Conservation (phyloP, 1,140 invertebrate species). For the Littorina saxatilis region DNA sequence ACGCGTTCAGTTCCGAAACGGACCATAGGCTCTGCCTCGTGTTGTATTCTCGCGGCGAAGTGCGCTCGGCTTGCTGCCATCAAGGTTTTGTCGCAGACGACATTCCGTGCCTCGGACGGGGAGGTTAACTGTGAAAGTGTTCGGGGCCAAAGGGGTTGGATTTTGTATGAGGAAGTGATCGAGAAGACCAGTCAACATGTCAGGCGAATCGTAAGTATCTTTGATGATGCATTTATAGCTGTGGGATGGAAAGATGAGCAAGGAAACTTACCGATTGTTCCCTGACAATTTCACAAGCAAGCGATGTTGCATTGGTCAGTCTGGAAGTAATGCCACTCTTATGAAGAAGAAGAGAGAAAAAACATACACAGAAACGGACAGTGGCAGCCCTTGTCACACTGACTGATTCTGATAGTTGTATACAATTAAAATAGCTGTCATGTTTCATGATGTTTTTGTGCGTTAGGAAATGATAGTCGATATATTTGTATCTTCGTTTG, state of each 20-base stretch:
- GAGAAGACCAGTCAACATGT: constrained; percentile 40
- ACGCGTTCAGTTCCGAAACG: not conserved
- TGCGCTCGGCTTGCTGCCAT: not conserved
- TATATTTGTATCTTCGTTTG: too few species aligned
- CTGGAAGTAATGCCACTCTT: not conserved
- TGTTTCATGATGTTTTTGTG: too few species aligned
- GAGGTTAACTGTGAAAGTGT: not conserved
- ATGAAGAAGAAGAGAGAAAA: not conserved
- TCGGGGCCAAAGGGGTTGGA: not conserved
- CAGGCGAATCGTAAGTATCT: constrained; percentile 57
- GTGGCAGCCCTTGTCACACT: not conserved
- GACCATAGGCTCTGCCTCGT: not conserved
- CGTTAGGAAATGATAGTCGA: too few species aligned
- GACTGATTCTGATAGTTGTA: too few species aligned
- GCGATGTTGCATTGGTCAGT: not conserved
- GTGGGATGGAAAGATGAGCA: too few species aligned
- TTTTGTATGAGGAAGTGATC: not conserved
- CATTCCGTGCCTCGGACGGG: not conserved
- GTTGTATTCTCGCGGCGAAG: not conserved
- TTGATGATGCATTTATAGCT: not conserved
- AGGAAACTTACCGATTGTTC: too few species aligned
- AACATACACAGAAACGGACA: not conserved
- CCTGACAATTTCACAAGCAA: too few species aligned
- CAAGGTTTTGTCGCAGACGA: not conserved
- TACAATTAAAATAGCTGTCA: too few species aligned